Conservation (phyloP, 1,140 invertebrate species). For the Trichogramma pretiosum region DNA sequence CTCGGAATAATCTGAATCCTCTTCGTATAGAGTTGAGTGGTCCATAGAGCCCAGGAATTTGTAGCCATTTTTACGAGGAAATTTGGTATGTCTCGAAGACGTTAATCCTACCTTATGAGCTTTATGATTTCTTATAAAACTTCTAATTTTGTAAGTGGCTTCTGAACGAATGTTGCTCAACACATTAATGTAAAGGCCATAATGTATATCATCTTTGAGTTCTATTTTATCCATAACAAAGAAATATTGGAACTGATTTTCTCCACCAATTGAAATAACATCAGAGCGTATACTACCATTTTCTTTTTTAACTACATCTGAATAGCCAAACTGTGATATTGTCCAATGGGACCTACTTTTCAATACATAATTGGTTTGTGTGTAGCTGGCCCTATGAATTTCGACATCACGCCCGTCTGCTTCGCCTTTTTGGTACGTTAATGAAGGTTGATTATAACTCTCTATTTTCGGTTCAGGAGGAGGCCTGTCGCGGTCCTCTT, state of each 20-base stretch:
- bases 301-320: no score
- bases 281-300: no score
- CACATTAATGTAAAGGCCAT: background rate
- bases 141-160: background rate
- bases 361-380: no score
- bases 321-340: no score
- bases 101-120: background rate
- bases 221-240: background rate
- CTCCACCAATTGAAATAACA: background rate
- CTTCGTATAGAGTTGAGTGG: no score
- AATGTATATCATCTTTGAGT: background rate
- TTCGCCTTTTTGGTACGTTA: no score
- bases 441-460: no score
- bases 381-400: no score
- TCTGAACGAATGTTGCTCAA: background rate
- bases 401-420: no score
- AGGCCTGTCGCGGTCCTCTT: no score
- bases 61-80: background rate
- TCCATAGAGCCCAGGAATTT: background rate
- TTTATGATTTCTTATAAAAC: background rate
- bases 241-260: slow-evolving; percentile 1
- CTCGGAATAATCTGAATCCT: background rate
- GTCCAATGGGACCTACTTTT: no score
- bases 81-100: background rate
- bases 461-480: no score